Base-by-base conservation (phyloP, 2,113 vertebrate species). In the Podarcis muralis region DNA sequence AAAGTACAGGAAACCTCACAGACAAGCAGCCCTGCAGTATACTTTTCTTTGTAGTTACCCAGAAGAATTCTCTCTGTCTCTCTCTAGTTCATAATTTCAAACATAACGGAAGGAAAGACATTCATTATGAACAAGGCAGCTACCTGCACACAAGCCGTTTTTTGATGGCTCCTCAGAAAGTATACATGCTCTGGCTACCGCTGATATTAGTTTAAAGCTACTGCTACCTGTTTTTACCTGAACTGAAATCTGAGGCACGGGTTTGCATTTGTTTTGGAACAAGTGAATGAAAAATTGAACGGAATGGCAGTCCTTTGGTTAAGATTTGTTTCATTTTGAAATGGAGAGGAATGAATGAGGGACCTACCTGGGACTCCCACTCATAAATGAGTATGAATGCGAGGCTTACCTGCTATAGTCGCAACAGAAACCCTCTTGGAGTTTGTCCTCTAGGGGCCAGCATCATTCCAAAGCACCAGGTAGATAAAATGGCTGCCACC, bases 1-100 rank as follows among this genome's bases (percentile, higher is more conserved):
- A 89, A 94, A 91, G 77, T 86, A 77, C 92, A 93, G 89, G 89
- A 93, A 95, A 90, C 48, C 85, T 88, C 83, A 82, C 43, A 88
- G 72, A 83, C 76, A 92, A 93, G 90, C 83, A 89, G 83, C 92
- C 16, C 82, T 88, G 75, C 84, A 83, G 89, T 87, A 57, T 89
- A n/a, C 83, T 86, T 92, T 37, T 89, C 71, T 93, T 93, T 88
- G 66, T 86, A 90, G 35, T 90, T 37, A 87, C 80, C n/a, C 66
- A 87, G 66, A 77, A 92, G 87, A 77, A 85, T 66, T 86, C 88
- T 84, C 87, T 91, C 77, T 85, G 78, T 87, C 37, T 90, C 81
- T 84, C 68, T 93, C 27, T 25, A 20, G 81, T 91, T 92, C 81
- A 90, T 87, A 75, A 86, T 93, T 91, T 91, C 68, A 78, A 84